Percentiles rank a stretch among this genome's conserved stretches.
These are phyloP conservation scores for Laterallus jamaicensis DNA, from an alignment of 2,113 vertebrate species.

Conservation along the genomic window DNA sequence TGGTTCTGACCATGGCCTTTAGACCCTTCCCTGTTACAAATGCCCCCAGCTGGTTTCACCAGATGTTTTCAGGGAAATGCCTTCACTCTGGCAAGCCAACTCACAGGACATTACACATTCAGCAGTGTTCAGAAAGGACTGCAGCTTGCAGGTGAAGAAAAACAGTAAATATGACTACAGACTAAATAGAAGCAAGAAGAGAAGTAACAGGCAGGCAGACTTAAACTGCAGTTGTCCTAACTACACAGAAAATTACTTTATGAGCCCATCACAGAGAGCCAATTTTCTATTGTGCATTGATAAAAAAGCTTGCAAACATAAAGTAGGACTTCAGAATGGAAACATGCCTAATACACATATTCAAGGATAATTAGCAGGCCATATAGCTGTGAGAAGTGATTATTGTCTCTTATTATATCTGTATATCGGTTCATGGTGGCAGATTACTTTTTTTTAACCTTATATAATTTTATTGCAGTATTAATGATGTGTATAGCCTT, in stretches of 20 bases:
- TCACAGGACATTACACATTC: not conserved
- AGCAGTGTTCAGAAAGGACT: not conserved
- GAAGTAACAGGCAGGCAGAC: not conserved
- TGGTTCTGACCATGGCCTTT: not conserved
- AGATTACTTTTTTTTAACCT: not conserved
- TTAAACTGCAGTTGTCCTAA: not conserved
- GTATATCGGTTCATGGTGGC: not conserved
- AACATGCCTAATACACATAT: not conserved
- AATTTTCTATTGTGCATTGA: not conserved
- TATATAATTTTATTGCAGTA: not conserved
- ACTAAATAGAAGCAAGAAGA: not conserved
- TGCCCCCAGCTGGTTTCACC: not conserved
- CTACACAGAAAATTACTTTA: not conserved
- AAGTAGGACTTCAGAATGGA: not conserved
- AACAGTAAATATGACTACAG: not conserved
- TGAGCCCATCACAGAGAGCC: not conserved
- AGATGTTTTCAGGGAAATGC: not conserved
- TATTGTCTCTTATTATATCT: not conserved
- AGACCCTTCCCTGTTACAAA: not conserved
- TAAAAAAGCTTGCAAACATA: not conserved
- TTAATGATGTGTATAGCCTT: not conserved
- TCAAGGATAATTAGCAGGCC: not conserved
- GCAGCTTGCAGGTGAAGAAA: not conserved
- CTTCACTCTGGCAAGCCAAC: not conserved
- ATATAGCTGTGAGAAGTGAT: not conserved